Evolutionary conservation across 2,888 invertebrate genomes (phyloP).

Genomic region (Mechanitis mazaeus): DNA sequence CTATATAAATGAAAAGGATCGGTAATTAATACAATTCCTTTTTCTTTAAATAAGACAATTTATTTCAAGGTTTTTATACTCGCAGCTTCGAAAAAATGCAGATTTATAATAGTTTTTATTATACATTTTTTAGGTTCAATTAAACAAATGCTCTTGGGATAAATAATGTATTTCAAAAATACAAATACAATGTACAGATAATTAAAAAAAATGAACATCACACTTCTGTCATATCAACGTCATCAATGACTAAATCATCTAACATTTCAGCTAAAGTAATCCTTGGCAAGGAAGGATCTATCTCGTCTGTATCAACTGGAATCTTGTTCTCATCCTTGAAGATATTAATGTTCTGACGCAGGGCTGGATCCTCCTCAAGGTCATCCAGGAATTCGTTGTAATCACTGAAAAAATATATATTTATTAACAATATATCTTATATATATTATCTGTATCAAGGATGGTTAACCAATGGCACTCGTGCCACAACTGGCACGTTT

Average conservation of each 20-base stretch:
- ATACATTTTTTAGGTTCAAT: too few species aligned
- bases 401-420: constrained; percentile 78
- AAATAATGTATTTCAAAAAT: background rate
- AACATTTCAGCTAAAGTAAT: constrained; percentile 95
- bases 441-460: too few species aligned
- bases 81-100: too few species aligned
- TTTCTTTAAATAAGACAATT: too few species aligned
- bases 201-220: constrained; percentile 27
- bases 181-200: constrained; percentile 9
- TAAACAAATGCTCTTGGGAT: constrained; percentile 1
- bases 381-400: constrained; percentile 98
- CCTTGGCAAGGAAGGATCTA: constrained; percentile 82
- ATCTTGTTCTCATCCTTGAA: constrained; percentile 80
- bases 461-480: too few species aligned
- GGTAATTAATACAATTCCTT: too few species aligned
- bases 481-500: too few species aligned
- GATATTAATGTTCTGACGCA: constrained; percentile 95
- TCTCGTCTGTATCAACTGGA: constrained; percentile 75
- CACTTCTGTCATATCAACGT: constrained; percentile 84
- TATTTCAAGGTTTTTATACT: too few species aligned
- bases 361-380: constrained; percentile 93
- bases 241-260: constrained; percentile 89
- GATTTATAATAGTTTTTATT: too few species aligned
- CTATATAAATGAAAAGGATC: too few species aligned
- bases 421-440: background rate